phyloP scores from a whole-genome alignment of 2,113 vertebrate genomes.

The Columbina picui region DNA sequence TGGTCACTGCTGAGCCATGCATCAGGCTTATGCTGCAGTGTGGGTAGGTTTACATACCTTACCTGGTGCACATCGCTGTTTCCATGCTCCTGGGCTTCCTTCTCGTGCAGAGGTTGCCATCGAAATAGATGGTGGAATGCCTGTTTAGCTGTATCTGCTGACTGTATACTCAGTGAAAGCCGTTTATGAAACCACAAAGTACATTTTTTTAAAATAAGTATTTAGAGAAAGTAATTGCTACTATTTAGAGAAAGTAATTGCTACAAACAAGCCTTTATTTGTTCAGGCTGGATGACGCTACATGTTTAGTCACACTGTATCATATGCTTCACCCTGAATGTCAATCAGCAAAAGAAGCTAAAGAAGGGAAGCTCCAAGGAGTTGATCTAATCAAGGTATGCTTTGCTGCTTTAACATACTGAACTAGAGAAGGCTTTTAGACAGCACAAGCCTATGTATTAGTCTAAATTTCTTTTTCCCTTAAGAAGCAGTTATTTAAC shows the following conservation, averaged over 20 bases:
- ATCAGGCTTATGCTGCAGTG: background rate
- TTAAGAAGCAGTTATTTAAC: background rate
- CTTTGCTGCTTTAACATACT: background rate
- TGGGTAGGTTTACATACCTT: background rate
- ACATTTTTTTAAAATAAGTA: background rate
- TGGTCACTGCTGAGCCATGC: background rate
- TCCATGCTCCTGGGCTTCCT: rapidly evolving
- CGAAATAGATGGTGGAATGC: background rate
- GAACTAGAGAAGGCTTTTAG: background rate
- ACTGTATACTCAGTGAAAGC: background rate
- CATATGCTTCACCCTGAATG: constrained; percentile 89
- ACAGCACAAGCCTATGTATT: background rate
- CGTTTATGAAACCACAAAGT: background rate
- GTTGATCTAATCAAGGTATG: constrained; percentile 87
- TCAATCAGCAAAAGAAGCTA: constrained; percentile 83
- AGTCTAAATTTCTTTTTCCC: background rate
- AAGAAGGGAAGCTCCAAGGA: constrained; percentile 77
- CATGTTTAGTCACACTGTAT: constrained; percentile 85
- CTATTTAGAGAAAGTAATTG: background rate
- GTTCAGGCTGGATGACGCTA: constrained; percentile 84
- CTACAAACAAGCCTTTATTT: background rate
- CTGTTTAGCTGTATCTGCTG: background rate
- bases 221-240: background rate
- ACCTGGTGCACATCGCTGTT: background rate
- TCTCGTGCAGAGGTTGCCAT: background rate